Evolutionary conservation across 2,888 invertebrate species (phyloP), one percentile per base, ranked within the genome.

Genomic region (Cylloceria caligata): DNA sequence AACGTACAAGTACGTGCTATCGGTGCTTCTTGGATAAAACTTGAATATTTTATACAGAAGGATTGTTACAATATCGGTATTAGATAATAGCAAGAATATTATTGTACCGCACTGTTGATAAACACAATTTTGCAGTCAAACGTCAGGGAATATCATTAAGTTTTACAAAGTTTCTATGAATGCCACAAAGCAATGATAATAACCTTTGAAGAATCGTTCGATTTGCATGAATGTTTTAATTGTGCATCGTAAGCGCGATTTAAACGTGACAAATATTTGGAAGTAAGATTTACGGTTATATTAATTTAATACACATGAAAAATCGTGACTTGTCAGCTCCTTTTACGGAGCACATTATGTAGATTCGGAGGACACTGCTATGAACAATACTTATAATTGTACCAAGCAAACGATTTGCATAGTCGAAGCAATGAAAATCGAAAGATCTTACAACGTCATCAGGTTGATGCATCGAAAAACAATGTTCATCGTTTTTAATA

Each of bases 101-200:
- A 49, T 49, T 9, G 47, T 49, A 19, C 7, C 21, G 19, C 19
- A 52, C 52, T 24, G 24, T 21, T 11, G 11, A 52, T 24, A 24
- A 42, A 45, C 21, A 5, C 11, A 19, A 67, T 19, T 16, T 67
- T 30, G 67, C 19, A 19, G 34, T 16, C 27, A 9, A 67, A 30
- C 34, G 47, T 49, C 67, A 47, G 67, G 67, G 30, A 67, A 67
- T 67, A 67, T 49, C 49, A 67, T 67, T 67, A 67, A 67, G 67
- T 24, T 24, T 49, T 3, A 34, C 16, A 49, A 19, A 49, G 34
- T 27, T 16, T 67, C 49, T 42, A 21, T 5, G 30, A 49, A 67
- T 19, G 49, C 34, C 9, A 3, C 49, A 49, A 34, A 21, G 49
- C 19, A 19, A 49, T 34, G 34, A 49, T 49, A 6, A 5, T 19